Base-by-base conservation (phyloP, 2,113 vertebrate genomes). In the Pyrgilauda ruficollis region DNA sequence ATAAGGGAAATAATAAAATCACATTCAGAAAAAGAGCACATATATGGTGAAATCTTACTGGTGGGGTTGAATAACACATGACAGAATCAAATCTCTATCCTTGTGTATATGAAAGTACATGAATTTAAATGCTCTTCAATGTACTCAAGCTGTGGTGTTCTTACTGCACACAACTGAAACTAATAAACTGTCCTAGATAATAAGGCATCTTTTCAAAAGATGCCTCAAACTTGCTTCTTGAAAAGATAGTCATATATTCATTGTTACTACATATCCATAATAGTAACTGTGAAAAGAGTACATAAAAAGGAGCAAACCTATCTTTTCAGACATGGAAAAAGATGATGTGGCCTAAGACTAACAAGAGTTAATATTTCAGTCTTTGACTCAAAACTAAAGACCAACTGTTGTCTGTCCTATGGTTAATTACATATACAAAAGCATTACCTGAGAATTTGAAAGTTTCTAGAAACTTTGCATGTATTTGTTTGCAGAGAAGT, bases 341-440 rank as follows among this genome's bases (percentile, higher is more conserved):
- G 4, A 33, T 20, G 0, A 72, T 22, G 17, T 50, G 16, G 8
- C 4, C 8, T 6, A 77, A 72, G 20, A 53, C 3, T 37, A 75
- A 23, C 4, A 59, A 14, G 41, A 47, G 2, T n/a, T 61, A 35
- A 11, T 85, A 14, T 19, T 89, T 87, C 11, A 37, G 6, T 47
- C 78, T 72, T 68, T 87, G 15, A 64, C 35, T 52, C 23, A 55
- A 55, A 89, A 81, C 3, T 46, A 55, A 63, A 61, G 11, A 59
- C 13, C 6, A 12, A 0, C 7, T 66, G 0, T 33, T 93, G 27
- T 59, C 23, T 72, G 14, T 21, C 1, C 1, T 28, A 17, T 5
- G 26, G 5, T 39, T 69, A 52, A n/a, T 41, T 66, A 11, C 5
- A 9, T n/a, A 15, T 9, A 19, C 15, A 84, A 73, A 73, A 17